Evolutionary conservation across 2,113 vertebrate genomes (phyloP).

Genomic region (Xiphophorus maculatus): DNA sequence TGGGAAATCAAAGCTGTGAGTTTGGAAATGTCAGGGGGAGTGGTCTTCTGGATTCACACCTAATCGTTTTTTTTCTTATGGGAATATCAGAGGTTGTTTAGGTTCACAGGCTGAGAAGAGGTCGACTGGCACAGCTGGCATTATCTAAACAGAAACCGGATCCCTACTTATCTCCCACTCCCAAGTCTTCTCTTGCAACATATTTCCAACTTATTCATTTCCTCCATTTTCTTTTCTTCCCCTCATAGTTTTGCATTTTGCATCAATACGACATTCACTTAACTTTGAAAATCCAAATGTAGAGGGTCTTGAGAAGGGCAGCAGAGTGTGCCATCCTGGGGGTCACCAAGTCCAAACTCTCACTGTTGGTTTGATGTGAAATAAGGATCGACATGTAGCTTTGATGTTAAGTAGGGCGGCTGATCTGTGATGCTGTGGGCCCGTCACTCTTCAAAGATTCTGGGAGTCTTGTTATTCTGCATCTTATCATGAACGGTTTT

Average conservation of each 20-base stretch:
- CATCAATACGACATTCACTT: too few relatives aligned
- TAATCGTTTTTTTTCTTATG: neutral
- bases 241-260: neutral
- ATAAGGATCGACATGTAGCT: too few relatives aligned
- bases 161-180: slow-evolving; percentile 27
- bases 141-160: slow-evolving; percentile 52
- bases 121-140: slow-evolving; percentile 48
- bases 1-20: neutral
- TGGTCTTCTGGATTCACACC: slow-evolving; percentile 6
- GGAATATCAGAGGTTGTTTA: slow-evolving; percentile 26
- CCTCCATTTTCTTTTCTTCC: neutral
- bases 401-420: too few relatives aligned
- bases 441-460: too few relatives aligned
- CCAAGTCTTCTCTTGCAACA: slow-evolving; percentile 14
- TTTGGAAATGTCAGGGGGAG: slow-evolving; percentile 17
- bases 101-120: slow-evolving; percentile 42
- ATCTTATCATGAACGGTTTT: too few relatives aligned
- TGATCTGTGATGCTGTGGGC: too few relatives aligned
- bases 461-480: too few relatives aligned
- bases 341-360: neutral
- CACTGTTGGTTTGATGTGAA: too few relatives aligned
- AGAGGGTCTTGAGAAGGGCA: too few relatives aligned
- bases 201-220: slow-evolving; percentile 1
- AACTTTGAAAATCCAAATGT: too few relatives aligned
- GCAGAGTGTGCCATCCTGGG: too few relatives aligned